Conservation (phyloP, 2,888 invertebrate genomes). For the Artemia sinica region DNA sequence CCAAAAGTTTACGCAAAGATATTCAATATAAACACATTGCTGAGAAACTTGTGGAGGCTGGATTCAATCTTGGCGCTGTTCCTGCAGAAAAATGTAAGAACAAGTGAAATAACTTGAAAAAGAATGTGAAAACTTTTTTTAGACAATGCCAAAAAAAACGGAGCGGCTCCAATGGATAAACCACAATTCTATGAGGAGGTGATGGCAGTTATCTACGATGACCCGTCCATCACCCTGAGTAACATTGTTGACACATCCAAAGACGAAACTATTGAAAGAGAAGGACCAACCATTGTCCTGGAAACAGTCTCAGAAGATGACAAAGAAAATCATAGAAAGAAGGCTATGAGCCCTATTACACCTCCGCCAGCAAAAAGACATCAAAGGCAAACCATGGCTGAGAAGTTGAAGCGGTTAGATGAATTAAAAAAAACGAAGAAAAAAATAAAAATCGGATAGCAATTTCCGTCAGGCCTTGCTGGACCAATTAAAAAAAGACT, state of each 20-base stretch:
- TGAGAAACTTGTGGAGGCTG: neutral
- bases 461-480: neutral
- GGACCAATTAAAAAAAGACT: neutral
- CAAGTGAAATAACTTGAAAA: neutral
- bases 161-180: neutral
- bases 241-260: neutral
- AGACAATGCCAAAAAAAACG: conserved; percentile 1
- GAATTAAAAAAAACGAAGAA: neutral
- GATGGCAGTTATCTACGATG: neutral
- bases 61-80: neutral
- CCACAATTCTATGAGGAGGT: neutral
- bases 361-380: conserved; percentile 1
- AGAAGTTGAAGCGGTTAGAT: neutral
- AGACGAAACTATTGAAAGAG: neutral
- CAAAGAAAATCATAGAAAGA: too few relatives aligned
- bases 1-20: neutral
- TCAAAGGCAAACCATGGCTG: conserved; percentile 2
- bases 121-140: conserved; percentile 1
- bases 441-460: neutral
- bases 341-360: neutral
- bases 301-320: conserved; percentile 7
- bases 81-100: neutral
- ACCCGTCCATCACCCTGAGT: neutral
- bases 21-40: neutral
- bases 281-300: neutral